Evolutionary conservation across 2,888 invertebrate genomes (phyloP), one percentile per base, ranked within the genome.

Genomic region (Hirtodrosophila duncani): DNA sequence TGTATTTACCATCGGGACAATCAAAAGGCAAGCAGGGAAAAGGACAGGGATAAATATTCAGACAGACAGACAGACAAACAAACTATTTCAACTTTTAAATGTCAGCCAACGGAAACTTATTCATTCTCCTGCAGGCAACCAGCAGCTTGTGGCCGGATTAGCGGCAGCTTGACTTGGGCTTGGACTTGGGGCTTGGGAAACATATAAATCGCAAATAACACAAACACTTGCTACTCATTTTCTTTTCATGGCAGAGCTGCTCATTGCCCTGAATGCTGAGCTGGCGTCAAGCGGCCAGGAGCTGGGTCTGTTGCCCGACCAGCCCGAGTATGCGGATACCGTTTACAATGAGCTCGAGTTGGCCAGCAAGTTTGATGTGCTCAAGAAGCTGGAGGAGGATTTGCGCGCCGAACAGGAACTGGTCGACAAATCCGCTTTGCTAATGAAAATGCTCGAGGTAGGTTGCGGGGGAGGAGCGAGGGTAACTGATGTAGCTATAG

Each of bases 361-460:
- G 57, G 81, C 83, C 43, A 83, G 71, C 48, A 84, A 86, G 64
- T 81, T 67, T 39, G 83, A 85, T 36, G 70, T 86, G 50, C 55
- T 86, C 3, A 79, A 81, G 41, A 83, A 84, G 58, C 53, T 87
- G 46, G 83, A 85, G 39, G 70, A 84, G 30, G 86, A 86, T 34
- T 82, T 87, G 31, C 81, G 80, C 20, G 81, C 83, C 21, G 87
- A 87, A 42, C 86, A 86, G 65, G 86, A 86, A 57, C 80, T 87
- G 49, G 84, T 86, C 45, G 83, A 81, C 42, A 87, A 87, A 78
- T 86, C 87, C 31, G 80, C 83, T 33, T 63, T 86, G 37, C 63
- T 87, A 37, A 83, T 87, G 83, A 86, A 85, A 78, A 65, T 87
- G 63, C 56, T 87, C 4, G 87, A 87, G 83, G 86, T 86, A 55